Evolutionary conservation across 64 coral and sea anemone species (phyloP).

Genomic region (Porites australiensis): DNA sequence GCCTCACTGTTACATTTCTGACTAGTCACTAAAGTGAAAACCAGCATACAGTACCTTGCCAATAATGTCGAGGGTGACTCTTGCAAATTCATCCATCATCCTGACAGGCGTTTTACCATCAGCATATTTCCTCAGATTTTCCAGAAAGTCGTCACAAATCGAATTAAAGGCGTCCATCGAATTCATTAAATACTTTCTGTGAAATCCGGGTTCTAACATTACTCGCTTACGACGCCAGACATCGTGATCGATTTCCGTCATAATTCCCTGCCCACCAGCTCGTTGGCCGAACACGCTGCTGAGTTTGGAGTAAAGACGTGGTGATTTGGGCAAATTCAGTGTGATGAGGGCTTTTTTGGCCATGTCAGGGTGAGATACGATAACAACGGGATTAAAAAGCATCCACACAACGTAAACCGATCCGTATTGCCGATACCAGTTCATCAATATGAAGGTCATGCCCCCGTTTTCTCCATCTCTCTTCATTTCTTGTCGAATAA

Average conservation of each 20-base stretch:
- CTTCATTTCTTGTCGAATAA: conserved; percentile 10
- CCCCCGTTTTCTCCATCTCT: not conserved
- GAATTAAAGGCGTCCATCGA: conserved; percentile 74
- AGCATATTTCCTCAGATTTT: conserved; percentile 49
- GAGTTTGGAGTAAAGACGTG: conserved; percentile 3
- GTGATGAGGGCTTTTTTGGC: conserved; percentile 64
- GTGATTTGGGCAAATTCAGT: conserved; percentile 60
- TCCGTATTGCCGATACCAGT: conserved; percentile 60
- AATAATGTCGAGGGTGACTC: conserved; percentile 85
- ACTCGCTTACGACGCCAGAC: conserved; percentile 62
- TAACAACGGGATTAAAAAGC: conserved; percentile 41
- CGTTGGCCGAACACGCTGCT: conserved; percentile 54
- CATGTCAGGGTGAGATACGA: conserved; percentile 43
- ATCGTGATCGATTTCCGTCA: conserved; percentile 61
- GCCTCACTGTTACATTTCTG: too few relatives aligned
- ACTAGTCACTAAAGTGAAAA: too few relatives aligned
- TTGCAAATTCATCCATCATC: conserved; percentile 80
- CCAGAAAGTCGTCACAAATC: conserved; percentile 71
- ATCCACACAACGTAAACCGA: conserved; percentile 52
- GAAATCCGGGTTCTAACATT: conserved; percentile 79
- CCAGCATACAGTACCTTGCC: conserved; percentile 61
- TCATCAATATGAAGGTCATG: conserved; percentile 8
- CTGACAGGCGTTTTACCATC: conserved; percentile 77
- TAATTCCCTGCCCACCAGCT: conserved; percentile 30
- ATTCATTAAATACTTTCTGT: conserved; percentile 76